Base-by-base conservation (phyloP, 2,888 invertebrate genomes). In the Limnephilus rhombicus region DNA sequence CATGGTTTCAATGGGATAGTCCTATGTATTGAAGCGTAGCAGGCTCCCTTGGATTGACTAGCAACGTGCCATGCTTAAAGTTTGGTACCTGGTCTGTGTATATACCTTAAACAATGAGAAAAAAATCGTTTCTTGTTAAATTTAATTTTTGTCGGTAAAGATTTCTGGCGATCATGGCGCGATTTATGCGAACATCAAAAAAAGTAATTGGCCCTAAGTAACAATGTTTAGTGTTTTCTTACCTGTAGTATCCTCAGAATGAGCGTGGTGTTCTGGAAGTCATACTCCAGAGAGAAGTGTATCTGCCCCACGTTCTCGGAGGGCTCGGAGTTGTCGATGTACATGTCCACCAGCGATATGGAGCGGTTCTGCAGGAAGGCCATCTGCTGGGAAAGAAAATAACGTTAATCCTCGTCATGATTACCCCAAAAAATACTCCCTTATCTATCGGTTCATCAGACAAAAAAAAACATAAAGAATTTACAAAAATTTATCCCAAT, bases 261-360 rank as follows among this genome's bases (percentile, higher is more conserved):
- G 94, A 99, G 97, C 93, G 98, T 99, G 93, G 98, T 98, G 94
- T 98, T 98, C 96, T 98, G 98, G 96, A 98, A 99, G 96, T 99
- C 98, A 95, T 99, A 99, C 95, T 99, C 98, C 95, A 99, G 96
- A 91, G 98, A 98, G 96, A 99, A 99, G 95, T 99, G 98, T 94
- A 99, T 99, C 96, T 99, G 98, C 91, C 99, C 99, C 94, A 99
- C 98, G 96, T 98, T 98, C 96, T 99, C 99, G 94, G 98, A 98
- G 2, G 98, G 98, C 95, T 99, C 99, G 92, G 98, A 97, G 95
- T 98, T 98, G 96, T 99, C 99, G 95, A 98, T 98, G 96, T 98
- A 98, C 98, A 99, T 99, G 95, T 98, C 98, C 95, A 98, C 98
- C 97, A 98, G 96, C 80, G 98, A 98, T 95, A 98, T 98, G 94